Evolutionary conservation across 2,797 vertebrate genomes (phyloP).

Genomic region (Gila robusta): DNA sequence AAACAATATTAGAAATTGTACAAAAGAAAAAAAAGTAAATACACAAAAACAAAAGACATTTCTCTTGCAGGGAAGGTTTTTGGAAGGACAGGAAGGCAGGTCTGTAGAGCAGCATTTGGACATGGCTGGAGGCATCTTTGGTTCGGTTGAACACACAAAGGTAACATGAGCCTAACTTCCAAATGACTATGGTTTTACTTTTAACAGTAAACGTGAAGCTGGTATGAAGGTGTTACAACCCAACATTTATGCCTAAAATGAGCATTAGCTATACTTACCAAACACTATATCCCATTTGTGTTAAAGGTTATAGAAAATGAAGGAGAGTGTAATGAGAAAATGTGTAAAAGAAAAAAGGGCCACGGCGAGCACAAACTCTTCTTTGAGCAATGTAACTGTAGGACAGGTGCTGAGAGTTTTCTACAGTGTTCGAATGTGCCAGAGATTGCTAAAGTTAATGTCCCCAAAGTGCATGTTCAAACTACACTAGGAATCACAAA

Average conservation of each 20-base stretch:
- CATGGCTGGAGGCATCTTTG: conserved; percentile 99
- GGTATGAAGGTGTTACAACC: conserved; percentile 62
- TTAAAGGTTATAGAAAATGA: background rate
- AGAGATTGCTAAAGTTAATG: conserved; percentile 7
- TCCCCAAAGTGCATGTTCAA: conserved; percentile 34
- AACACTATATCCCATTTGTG: conserved; percentile 10
- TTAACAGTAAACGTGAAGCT: conserved; percentile 61
- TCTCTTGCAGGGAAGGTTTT: conserved; percentile 90
- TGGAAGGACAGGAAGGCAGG: conserved; percentile 98
- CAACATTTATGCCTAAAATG: conserved; percentile 73
- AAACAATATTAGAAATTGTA: conserved; percentile 75
- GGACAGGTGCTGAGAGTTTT: conserved; percentile 13
- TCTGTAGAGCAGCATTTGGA: conserved; percentile 97
- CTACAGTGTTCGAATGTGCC: conserved; percentile 35
- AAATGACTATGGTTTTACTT: conserved; percentile 71
- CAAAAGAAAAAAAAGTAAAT: conserved; percentile 58
- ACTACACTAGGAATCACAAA: conserved; percentile 11
- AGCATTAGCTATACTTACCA: conserved; percentile 64
- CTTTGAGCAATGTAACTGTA: background rate
- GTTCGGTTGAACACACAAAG: conserved; percentile 92
- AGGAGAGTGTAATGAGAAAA: background rate
- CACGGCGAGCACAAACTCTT: background rate
- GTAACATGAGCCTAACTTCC: conserved; percentile 85
- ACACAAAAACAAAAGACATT: conserved; percentile 79
- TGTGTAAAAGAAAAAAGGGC: background rate